Evolutionary conservation across 2,888 invertebrate species (phyloP).

Genomic region (Tipula confusa): DNA sequence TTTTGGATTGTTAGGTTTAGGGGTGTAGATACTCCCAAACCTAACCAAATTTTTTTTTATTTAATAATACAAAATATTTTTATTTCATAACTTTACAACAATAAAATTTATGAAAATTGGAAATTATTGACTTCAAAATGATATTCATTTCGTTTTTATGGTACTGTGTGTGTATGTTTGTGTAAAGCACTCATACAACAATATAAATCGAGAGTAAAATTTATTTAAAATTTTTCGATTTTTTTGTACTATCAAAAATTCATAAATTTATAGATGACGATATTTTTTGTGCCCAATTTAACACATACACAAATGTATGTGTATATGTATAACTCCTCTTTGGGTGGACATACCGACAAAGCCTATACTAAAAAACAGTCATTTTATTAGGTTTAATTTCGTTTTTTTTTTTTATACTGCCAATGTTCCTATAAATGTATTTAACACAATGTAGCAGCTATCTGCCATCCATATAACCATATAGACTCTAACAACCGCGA

Average conservation of each 20-base stretch:
- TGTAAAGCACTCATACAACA: neutral
- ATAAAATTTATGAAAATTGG: constrained; percentile 20
- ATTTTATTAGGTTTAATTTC: constrained; percentile 8
- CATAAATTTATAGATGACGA: constrained; percentile 25
- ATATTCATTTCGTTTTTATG: neutral
- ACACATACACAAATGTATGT: neutral
- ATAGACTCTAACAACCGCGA: neutral
- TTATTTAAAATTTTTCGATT: neutral
- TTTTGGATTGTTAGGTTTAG: neutral
- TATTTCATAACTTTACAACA: neutral
- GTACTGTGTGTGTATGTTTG: neutral
- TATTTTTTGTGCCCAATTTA: constrained; percentile 25
- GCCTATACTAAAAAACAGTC: neutral
- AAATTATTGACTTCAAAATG: constrained; percentile 20
- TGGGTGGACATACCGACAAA: neutral
- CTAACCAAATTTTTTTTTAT: neutral
- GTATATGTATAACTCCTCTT: neutral
- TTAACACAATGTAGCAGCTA: neutral
- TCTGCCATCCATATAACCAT: neutral
- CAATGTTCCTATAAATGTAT: neutral
- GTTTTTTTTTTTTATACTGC: neutral
- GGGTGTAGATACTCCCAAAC: neutral
- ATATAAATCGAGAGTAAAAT: constrained; percentile 3
- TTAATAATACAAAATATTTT: neutral
- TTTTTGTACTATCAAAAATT: neutral